These are phyloP conservation scores for Harpagifer antarcticus DNA, from an alignment of 2,797 vertebrate genomes.

Conservation along the genomic window DNA sequence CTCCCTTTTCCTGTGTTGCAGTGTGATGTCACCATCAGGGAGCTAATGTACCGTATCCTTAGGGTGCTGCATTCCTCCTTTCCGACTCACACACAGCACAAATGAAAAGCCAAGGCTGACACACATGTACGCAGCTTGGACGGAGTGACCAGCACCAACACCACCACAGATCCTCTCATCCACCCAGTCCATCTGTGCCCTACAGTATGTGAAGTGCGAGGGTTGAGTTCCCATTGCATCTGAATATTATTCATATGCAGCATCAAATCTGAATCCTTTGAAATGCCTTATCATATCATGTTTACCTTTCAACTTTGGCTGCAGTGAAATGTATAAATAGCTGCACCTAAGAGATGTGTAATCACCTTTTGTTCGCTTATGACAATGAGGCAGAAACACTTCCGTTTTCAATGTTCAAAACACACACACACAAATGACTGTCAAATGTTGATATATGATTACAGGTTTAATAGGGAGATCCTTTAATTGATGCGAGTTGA, in stretches of 20 bases:
- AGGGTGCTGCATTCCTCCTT: conserved; percentile 60
- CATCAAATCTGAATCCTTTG: not conserved
- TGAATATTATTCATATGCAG: not conserved
- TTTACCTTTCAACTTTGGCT: not conserved
- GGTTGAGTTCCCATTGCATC: not conserved
- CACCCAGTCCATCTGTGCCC: conserved; percentile 16
- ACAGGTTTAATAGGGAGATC: not conserved
- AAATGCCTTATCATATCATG: not conserved
- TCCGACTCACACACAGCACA: conserved; percentile 40
- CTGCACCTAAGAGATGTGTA: not conserved
- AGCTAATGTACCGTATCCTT: conserved; percentile 74
- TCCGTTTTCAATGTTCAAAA: no score
- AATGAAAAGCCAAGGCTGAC: conserved; percentile 43
- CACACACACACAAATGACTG: not conserved
- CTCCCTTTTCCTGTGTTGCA: conserved; percentile 60
- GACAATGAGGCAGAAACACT: not conserved
- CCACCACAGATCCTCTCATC: conserved; percentile 6
- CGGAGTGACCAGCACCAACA: conserved; percentile 21
- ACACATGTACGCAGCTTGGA: conserved; percentile 17
- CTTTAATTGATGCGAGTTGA: not conserved
- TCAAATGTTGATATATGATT: not conserved
- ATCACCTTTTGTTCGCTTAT: not conserved
- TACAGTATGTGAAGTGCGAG: not conserved
- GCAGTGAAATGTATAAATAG: not conserved
- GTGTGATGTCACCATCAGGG: conserved; percentile 71